Percentiles rank a stretch among this genome's conserved stretches.
phyloP scores from a whole-genome alignment of 2,113 vertebrate species.

The Podilymbus podiceps region DNA sequence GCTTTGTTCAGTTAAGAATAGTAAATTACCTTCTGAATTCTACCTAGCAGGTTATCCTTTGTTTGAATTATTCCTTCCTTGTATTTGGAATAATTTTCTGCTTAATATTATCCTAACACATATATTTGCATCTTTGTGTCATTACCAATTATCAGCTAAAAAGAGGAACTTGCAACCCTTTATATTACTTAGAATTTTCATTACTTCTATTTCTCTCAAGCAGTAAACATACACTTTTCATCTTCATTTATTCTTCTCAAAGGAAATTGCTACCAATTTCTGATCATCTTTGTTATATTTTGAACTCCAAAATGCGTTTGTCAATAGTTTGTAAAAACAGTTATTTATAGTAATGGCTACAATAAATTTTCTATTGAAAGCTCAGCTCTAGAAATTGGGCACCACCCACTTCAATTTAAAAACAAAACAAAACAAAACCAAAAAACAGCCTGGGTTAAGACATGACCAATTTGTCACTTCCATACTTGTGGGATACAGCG shows the following conservation, averaged over 20 bases:
- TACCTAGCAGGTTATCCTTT: background rate
- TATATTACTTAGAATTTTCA: background rate
- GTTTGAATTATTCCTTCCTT: background rate
- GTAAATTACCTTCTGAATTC: background rate
- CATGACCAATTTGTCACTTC: background rate
- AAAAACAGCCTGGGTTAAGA: background rate
- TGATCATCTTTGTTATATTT: background rate
- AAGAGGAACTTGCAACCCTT: background rate
- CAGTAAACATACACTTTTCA: background rate
- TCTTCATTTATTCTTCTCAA: background rate
- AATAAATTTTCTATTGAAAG: background rate
- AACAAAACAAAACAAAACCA: too few relatives aligned
- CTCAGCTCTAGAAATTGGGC: background rate
- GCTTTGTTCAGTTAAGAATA: background rate
- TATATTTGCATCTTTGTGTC: background rate
- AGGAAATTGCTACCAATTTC: background rate
- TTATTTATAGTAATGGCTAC: background rate
- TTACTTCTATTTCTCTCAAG: background rate
- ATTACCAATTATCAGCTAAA: background rate
- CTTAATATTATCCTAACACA: background rate
- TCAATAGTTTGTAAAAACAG: background rate
- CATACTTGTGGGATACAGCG: background rate
- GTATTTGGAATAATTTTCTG: background rate
- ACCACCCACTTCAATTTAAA: background rate
- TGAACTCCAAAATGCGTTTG: background rate